Evolutionary conservation across 2,113 vertebrate genomes (phyloP).

Genomic region (Microcebus tavaratra): DNA sequence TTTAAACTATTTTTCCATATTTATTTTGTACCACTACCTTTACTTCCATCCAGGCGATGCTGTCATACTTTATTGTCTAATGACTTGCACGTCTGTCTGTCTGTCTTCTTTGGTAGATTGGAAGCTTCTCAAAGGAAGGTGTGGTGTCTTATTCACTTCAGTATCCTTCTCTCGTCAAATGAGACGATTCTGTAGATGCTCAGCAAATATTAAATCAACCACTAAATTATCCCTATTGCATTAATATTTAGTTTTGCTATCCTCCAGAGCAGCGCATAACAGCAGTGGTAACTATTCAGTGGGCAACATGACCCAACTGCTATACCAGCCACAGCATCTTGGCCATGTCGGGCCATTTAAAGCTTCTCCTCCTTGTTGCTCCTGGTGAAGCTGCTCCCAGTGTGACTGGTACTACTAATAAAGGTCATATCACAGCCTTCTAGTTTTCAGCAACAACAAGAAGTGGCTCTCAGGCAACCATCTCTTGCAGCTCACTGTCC

Average conservation of each 20-base stretch:
- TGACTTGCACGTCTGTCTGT: neutral
- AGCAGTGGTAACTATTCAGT: neutral
- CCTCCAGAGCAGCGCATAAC: neutral
- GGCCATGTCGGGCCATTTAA: neutral
- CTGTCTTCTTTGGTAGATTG: neutral
- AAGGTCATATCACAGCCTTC: neutral
- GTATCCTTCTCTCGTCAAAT: neutral
- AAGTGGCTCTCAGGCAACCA: neutral
- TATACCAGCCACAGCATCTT: neutral
- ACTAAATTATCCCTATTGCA: neutral
- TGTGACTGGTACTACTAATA: neutral
- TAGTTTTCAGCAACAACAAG: neutral
- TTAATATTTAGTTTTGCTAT: neutral
- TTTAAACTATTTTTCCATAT: neutral
- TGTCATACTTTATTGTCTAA: neutral
- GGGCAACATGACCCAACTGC: neutral
- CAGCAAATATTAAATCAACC: neutral
- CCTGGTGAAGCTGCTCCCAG: neutral
- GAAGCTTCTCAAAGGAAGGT: neutral
- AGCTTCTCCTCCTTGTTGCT: neutral
- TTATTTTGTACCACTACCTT: neutral
- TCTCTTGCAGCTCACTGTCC: neutral
- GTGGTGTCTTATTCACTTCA: neutral
- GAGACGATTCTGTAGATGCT: neutral
- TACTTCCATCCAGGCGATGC: neutral